Percentiles rank a stretch among this genome's conserved stretches.
These are phyloP conservation scores for Myxocyprinus asiaticus DNA, from an alignment of 2,113 vertebrate species.

Conservation along the genomic window DNA sequence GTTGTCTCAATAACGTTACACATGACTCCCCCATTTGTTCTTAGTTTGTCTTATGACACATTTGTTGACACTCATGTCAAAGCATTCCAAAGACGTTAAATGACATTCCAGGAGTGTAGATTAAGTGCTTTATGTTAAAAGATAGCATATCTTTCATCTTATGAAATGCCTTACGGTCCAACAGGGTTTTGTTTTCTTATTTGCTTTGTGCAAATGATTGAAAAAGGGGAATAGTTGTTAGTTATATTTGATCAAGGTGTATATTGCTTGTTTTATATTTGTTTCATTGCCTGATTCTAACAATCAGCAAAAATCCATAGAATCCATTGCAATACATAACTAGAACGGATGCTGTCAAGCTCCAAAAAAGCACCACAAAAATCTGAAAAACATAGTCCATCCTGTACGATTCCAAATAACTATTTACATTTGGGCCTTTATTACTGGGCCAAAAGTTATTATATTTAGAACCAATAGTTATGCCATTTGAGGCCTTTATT, in stretches of 20 bases:
- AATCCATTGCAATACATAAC: no score
- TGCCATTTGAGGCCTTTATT: no score
- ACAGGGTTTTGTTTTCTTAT: background rate
- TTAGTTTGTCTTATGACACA: background rate
- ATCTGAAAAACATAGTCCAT: no score
- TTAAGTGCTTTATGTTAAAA: background rate
- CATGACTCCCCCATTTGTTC: background rate
- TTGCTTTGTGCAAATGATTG: background rate
- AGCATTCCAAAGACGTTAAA: background rate
- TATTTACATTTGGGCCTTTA: no score
- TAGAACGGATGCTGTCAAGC: no score
- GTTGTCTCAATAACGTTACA: background rate
- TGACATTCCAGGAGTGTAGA: constrained; percentile 7
- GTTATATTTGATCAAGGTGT: constrained; percentile 15
- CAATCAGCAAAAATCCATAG: no score
- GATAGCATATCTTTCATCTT: background rate
- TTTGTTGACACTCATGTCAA: background rate
- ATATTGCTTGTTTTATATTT: no score
- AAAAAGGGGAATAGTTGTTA: background rate
- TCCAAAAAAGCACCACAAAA: no score
- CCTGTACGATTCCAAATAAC: no score
- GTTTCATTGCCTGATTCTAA: no score
- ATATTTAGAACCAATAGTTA: no score
- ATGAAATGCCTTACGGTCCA: background rate
- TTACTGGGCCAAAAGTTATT: no score